A percentile compares a stretch with the other conserved stretches of the same genome.
Evolutionary conservation across 2,113 vertebrate genomes (phyloP).

Genomic region (Oplegnathus fasciatus): DNA sequence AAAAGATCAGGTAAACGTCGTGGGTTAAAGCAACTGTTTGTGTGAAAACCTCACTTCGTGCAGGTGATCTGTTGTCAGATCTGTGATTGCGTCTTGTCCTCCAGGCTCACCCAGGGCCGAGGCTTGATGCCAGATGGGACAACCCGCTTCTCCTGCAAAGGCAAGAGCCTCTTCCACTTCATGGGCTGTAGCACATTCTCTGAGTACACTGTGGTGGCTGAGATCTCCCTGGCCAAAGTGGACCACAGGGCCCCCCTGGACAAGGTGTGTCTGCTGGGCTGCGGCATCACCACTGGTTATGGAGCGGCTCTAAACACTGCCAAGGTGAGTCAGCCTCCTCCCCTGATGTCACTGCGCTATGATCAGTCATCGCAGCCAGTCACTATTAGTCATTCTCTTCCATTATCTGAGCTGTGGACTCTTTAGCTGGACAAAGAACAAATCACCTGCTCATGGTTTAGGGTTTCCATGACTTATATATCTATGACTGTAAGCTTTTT

Average conservation of each 20-base stretch:
- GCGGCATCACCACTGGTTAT: constrained; percentile 84
- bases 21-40: background rate
- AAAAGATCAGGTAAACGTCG: constrained; percentile 77
- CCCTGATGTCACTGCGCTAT: background rate
- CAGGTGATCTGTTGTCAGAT: background rate
- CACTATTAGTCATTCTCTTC: too few relatives aligned
- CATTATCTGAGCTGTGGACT: background rate
- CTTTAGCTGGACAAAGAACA: background rate
- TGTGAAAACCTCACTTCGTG: background rate
- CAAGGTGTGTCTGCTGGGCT: constrained; percentile 85
- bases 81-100: background rate
- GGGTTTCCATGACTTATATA: too few relatives aligned
- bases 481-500: too few relatives aligned
- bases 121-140: constrained; percentile 91
- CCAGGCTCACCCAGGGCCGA: constrained; percentile 80
- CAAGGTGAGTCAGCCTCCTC: constrained; percentile 69
- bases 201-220: constrained; percentile 85
- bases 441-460: background rate
- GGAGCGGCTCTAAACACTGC: constrained; percentile 85
- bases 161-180: constrained; percentile 83
- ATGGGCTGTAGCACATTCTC: constrained; percentile 86
- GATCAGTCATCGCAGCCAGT: background rate
- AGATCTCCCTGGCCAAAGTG: constrained; percentile 84
- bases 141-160: constrained; percentile 85
- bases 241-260: constrained; percentile 79